Evolutionary conservation across 2,888 invertebrate genomes (phyloP).

Genomic region (Drepana falcataria): DNA sequence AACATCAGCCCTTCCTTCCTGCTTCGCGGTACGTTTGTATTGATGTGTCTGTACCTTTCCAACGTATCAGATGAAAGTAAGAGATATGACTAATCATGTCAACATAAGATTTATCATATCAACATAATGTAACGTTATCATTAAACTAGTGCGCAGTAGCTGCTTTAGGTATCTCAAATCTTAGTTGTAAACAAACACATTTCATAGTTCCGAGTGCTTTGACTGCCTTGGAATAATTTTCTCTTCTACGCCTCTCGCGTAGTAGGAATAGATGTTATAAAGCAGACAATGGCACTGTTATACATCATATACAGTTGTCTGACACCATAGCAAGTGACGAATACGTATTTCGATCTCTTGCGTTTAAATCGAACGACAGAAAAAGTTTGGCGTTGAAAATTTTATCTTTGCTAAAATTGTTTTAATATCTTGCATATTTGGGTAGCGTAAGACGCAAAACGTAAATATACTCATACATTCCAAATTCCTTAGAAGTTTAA

Average conservation of each 20-base stretch:
- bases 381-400: too few relatives aligned
- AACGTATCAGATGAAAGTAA: slow-evolving; percentile 31
- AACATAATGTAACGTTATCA: background rate
- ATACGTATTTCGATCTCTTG: too few relatives aligned
- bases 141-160: slow-evolving; percentile 36
- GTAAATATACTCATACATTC: background rate
- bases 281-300: too few relatives aligned
- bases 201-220: background rate
- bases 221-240: slow-evolving; percentile 5
- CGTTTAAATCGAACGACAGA: too few relatives aligned
- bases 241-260: slow-evolving; percentile 8
- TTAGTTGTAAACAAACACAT: slow-evolving; percentile 7
- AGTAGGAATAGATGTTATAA: background rate
- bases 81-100: slow-evolving; percentile 36
- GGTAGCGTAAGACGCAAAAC: background rate
- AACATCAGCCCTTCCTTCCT: slow-evolving; percentile 44
- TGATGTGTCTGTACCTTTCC: slow-evolving; percentile 31
- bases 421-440: background rate
- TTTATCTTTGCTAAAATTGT: too few relatives aligned
- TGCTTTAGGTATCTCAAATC: slow-evolving; percentile 11
- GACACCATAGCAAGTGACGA: too few relatives aligned
- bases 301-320: too few relatives aligned
- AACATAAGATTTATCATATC: slow-evolving; percentile 22
- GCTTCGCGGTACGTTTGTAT: slow-evolving; percentile 19
- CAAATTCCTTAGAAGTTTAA: background rate